A percentile compares a stretch with the other conserved stretches of the same genome.
phyloP scores from a whole-genome alignment of 2,797 vertebrate species.

The Dermochelys coriacea region DNA sequence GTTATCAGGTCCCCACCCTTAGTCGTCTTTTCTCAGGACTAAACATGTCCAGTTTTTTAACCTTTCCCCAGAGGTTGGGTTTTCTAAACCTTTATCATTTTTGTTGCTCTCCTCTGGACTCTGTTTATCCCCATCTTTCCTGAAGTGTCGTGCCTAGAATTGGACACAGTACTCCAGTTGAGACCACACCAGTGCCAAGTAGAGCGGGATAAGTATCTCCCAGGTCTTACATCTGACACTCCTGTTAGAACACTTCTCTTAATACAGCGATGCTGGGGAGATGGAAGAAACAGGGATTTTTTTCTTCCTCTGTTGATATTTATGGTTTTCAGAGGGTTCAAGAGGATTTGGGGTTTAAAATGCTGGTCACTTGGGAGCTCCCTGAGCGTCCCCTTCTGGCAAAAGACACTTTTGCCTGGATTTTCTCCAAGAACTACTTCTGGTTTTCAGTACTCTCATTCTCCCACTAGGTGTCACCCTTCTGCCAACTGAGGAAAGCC shows the following conservation, averaged over 20 bases:
- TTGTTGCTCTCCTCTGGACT: background rate
- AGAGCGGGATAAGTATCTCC: background rate
- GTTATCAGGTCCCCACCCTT: background rate
- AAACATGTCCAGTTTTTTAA: background rate
- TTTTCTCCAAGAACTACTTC: background rate
- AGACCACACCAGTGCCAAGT: too few relatives aligned
- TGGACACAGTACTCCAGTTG: too few relatives aligned
- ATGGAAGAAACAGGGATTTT: background rate
- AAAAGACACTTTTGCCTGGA: background rate
- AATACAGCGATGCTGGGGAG: background rate
- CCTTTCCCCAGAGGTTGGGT: background rate
- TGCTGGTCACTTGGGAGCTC: background rate
- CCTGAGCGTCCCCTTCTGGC: background rate
- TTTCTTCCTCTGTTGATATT: background rate
- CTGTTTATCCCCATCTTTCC: background rate
- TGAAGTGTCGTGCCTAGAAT: background rate
- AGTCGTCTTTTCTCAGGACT: background rate
- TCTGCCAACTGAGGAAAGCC: conserved; percentile 89
- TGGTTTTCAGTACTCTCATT: conserved; percentile 61
- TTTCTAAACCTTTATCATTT: background rate
- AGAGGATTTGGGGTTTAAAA: background rate
- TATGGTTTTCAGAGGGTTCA: background rate
- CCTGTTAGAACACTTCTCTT: background rate
- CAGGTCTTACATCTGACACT: background rate
- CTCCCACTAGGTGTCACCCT: conserved; percentile 90